phyloP scores from a whole-genome alignment of 2,888 invertebrate species.

The Pollenia labialis region DNA sequence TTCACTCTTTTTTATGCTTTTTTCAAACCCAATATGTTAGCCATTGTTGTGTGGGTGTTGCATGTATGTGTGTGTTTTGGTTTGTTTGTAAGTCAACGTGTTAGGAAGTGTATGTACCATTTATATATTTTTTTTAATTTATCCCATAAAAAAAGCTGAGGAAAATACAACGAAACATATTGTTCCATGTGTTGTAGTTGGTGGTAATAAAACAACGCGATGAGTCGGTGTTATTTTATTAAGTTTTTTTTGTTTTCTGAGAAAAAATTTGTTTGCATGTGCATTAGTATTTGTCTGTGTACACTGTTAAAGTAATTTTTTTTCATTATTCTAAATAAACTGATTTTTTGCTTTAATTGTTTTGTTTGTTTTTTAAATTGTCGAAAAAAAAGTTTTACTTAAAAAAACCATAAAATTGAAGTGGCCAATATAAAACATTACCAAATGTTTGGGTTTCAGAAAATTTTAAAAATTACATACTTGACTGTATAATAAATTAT shows the following conservation, averaged over 20 bases:
- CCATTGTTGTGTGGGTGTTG: constrained; percentile 21
- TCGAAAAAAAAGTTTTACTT: neutral
- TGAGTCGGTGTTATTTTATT: neutral
- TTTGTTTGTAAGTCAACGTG: neutral
- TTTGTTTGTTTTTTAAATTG: constrained; percentile 28
- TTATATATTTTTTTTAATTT: neutral
- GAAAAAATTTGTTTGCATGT: constrained; percentile 1
- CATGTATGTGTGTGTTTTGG: neutral
- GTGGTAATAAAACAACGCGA: constrained; percentile 35
- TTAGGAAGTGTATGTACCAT: neutral
- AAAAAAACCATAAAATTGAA: neutral
- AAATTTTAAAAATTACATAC: too few species aligned
- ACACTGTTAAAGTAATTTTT: constrained; percentile 16
- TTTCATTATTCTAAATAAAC: constrained; percentile 18
- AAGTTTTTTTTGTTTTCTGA: neutral
- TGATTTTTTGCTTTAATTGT: constrained; percentile 14
- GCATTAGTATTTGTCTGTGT: neutral
- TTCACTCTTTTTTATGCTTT: constrained; percentile 18
- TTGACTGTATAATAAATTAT: too few species aligned
- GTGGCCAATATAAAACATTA: too few species aligned
- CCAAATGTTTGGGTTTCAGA: too few species aligned
- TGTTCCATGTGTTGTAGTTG: constrained; percentile 34
- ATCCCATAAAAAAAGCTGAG: neutral
- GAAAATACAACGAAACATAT: constrained; percentile 3
- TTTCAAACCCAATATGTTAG: constrained; percentile 32